Percentiles rank a stretch among this genome's conserved stretches.
These are phyloP conservation scores for Heterochromis multidens DNA, from an alignment of 2,113 vertebrate genomes.

Conservation along the genomic window DNA sequence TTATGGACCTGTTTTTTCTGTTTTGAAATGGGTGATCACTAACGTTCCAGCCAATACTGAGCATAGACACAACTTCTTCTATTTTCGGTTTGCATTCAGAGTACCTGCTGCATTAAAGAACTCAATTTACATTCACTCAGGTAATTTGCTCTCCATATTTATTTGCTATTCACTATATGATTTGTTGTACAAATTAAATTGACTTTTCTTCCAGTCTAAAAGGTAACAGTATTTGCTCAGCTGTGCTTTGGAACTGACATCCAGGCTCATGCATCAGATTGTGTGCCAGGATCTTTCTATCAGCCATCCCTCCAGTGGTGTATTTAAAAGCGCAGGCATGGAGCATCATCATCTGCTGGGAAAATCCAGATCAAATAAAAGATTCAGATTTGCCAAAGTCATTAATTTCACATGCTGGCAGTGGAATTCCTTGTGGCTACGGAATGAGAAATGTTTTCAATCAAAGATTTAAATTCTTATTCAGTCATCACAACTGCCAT, in stretches of 20 bases:
- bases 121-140: neutral
- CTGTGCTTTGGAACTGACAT: conserved; percentile 54
- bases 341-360: conserved; percentile 40
- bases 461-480: conserved; percentile 45
- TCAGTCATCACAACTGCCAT: conserved; percentile 37
- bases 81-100: neutral
- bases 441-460: conserved; percentile 53
- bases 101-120: neutral
- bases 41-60: neutral
- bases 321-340: conserved; percentile 50
- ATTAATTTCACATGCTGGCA: conserved; percentile 65
- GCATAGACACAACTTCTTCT: neutral
- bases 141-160: conserved; percentile 29
- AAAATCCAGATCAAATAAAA: conserved; percentile 64
- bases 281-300: conserved; percentile 28
- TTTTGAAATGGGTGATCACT: neutral
- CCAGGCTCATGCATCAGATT: conserved; percentile 44
- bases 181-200: conserved; percentile 36
- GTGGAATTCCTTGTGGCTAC: conserved; percentile 35
- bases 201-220: conserved; percentile 32
- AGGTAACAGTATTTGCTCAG: conserved; percentile 64
- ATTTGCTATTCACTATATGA: conserved; percentile 24
- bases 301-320: conserved; percentile 28
- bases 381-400: conserved; percentile 53
- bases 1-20: neutral